A percentile compares a stretch with the other conserved stretches of the same genome.
These are phyloP conservation scores for Gonioctena quinquepunctata DNA, from an alignment of 1,140 invertebrate genomes.

Conservation along the genomic window DNA sequence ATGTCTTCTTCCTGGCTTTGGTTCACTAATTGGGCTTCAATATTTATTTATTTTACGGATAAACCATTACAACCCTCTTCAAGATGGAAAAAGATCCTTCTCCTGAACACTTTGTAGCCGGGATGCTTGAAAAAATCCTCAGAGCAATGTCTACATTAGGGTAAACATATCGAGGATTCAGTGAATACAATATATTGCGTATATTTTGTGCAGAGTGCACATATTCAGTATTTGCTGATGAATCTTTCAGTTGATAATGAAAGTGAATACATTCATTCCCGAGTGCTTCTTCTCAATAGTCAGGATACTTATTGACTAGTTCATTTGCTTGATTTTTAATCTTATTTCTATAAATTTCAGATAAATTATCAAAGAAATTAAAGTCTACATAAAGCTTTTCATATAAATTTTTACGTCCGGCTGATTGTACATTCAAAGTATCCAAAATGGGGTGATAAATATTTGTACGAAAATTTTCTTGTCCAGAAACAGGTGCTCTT, in stretches of 20 bases:
- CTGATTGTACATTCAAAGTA: not conserved
- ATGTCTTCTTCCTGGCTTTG: too few species aligned
- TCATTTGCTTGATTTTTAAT: not conserved
- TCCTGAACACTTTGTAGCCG: constrained; percentile 42
- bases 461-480: not conserved
- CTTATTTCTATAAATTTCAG: not conserved
- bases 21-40: too few species aligned
- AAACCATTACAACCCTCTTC: too few species aligned
- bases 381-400: not conserved
- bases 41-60: too few species aligned
- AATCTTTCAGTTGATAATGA: not conserved
- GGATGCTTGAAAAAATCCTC: constrained; percentile 40
- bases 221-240: too few species aligned
- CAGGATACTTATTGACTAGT: not conserved
- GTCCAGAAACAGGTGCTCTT: not conserved
- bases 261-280: not conserved
- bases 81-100: too few species aligned
- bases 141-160: constrained; percentile 36
- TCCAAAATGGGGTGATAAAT: not conserved
- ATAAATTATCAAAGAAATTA: not conserved
- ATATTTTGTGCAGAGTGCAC: not conserved
- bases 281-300: too few species aligned
- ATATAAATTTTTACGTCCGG: not conserved
- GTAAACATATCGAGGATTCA: constrained; percentile 18
- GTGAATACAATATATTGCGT: constrained; percentile 6